Conservation (phyloP, 2,113 vertebrate species). For the Scortum barcoo region DNA sequence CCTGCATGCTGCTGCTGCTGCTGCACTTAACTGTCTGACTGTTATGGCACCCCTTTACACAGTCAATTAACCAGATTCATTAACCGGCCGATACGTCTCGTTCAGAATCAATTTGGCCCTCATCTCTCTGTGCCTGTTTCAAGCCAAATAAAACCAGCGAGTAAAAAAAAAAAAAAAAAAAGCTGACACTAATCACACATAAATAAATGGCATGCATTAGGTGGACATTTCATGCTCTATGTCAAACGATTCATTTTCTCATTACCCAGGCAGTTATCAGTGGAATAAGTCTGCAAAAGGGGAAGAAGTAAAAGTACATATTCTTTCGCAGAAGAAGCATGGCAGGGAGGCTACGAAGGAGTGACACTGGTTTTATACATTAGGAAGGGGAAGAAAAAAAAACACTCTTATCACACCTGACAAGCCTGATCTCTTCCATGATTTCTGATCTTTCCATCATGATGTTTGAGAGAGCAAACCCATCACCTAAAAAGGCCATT, state of each 20-base stretch:
- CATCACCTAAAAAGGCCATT: neutral
- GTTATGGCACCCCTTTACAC: conserved; percentile 75
- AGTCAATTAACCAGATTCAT: conserved; percentile 85
- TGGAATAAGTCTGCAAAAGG: neutral
- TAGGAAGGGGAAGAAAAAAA: too few relatives aligned
- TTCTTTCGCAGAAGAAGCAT: conserved; percentile 8
- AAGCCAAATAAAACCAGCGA: conserved; percentile 76
- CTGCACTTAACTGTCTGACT: conserved; percentile 63
- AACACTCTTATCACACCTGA: neutral
- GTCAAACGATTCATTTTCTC: conserved; percentile 61
- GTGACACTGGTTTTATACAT: too few relatives aligned
- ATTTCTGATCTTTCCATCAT: neutral
- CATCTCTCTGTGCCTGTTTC: conserved; percentile 66
- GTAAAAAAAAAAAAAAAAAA: conserved; percentile 56
- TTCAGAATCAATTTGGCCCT: conserved; percentile 83
- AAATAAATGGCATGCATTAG: conserved; percentile 76
- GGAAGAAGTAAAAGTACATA: conserved; percentile 2
- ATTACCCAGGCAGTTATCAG: conserved; percentile 22
- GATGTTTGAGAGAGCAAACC: neutral
- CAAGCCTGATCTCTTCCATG: neutral
- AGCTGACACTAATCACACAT: conserved; percentile 77
- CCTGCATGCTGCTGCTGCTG: conserved; percentile 39
- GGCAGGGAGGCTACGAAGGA: neutral
- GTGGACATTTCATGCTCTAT: conserved; percentile 69
- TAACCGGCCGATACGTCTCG: conserved; percentile 77